Conservation (phyloP, 2,888 invertebrate species). For the Ctena decussata region DNA sequence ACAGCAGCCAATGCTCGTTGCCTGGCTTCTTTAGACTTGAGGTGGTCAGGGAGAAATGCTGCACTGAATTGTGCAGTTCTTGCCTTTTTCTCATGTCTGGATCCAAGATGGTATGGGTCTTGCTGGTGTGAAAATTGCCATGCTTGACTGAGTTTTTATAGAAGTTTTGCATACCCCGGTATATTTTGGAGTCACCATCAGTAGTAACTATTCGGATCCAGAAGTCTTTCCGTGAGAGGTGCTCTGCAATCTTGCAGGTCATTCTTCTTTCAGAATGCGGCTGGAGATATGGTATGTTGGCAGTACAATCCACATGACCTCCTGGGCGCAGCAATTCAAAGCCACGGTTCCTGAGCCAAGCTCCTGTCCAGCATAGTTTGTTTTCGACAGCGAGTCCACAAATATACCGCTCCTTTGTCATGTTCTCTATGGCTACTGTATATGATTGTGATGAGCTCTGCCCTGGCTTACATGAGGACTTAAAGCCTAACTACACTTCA, state of each 20-base stretch:
- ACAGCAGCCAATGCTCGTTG: constrained; percentile 16
- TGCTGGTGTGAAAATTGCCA: constrained; percentile 12
- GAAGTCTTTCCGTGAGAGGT: constrained; percentile 23
- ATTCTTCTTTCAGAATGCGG: constrained; percentile 23
- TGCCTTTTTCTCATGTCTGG: constrained; percentile 13
- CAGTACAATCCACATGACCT: constrained; percentile 20
- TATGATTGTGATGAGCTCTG: constrained; percentile 22
- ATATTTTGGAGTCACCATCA: constrained; percentile 18
- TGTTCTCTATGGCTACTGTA: constrained; percentile 26
- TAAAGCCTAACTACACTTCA: too few species aligned
- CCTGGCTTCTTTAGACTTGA: background rate
- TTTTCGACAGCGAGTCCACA: background rate
- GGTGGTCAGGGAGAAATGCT: constrained; percentile 4
- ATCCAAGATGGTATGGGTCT: constrained; percentile 13
- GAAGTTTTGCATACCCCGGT: constrained; percentile 8
- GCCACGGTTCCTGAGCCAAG: constrained; percentile 1
- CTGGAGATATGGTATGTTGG: constrained; percentile 9
- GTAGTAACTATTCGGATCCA: constrained; percentile 15
- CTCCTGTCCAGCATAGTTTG: constrained; percentile 11
- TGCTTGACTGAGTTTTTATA: constrained; percentile 5
- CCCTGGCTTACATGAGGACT: constrained; percentile 28
- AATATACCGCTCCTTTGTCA: constrained; percentile 14
- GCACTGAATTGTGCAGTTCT: constrained; percentile 18
- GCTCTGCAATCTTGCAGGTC: constrained; percentile 15
- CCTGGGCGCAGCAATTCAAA: constrained; percentile 9